A percentile compares a stretch with the other conserved stretches of the same genome.
Evolutionary conservation across 2,888 invertebrate genomes (phyloP).

Genomic region (Polymixis flavicincta): DNA sequence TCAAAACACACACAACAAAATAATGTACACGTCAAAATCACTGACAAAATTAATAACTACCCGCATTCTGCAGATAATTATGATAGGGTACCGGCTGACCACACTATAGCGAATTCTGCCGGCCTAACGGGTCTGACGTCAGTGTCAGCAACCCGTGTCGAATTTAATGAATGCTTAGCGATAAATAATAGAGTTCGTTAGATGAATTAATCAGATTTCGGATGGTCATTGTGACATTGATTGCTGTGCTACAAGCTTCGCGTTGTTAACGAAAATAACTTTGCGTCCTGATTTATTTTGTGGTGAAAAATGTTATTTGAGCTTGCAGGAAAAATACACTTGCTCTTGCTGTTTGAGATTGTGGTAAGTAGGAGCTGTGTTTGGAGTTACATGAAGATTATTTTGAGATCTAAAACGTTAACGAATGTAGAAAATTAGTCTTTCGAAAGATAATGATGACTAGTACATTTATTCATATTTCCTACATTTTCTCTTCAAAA

Average conservation of each 20-base stretch:
- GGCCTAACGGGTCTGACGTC: conserved; percentile 53
- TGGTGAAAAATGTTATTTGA: conserved; percentile 47
- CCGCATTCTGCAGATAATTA: conserved; percentile 61
- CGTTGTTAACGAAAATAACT: conserved; percentile 64
- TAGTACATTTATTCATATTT: conserved; percentile 3
- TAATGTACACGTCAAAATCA: conserved; percentile 35
- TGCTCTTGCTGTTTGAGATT: not conserved
- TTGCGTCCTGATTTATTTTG: conserved; percentile 58
- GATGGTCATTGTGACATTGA: conserved; percentile 74
- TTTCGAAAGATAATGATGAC: not conserved
- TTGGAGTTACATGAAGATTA: not conserved
- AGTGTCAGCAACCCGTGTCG: conserved; percentile 71
- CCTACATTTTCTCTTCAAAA: conserved; percentile 6
- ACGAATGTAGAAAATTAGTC: not conserved
- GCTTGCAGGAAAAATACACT: not conserved
- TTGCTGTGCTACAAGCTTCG: conserved; percentile 66
- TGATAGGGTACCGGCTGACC: conserved; percentile 57
- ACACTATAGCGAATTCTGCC: conserved; percentile 55
- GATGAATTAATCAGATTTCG: conserved; percentile 78
- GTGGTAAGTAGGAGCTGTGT: not conserved
- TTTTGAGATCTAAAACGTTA: not conserved
- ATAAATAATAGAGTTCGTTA: conserved; percentile 83
- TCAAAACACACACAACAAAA: conserved; percentile 22
- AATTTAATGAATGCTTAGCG: conserved; percentile 80
- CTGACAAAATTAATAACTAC: conserved; percentile 60